A percentile compares a stretch with the other conserved stretches of the same genome.
phyloP scores from a whole-genome alignment of 2,888 invertebrate genomes.

The Drosophila borealis region DNA sequence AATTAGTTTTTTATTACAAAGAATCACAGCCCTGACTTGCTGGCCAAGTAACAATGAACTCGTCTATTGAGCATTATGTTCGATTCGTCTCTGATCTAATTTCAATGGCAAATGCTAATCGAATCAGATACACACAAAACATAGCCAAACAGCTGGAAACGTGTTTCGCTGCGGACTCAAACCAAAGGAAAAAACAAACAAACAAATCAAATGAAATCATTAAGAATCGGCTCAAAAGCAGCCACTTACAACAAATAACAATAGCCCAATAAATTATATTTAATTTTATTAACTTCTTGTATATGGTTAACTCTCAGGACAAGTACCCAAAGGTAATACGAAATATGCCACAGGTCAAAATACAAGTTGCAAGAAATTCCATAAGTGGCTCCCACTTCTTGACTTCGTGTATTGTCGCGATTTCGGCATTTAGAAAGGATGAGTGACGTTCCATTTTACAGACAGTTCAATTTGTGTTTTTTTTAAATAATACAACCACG shows the following conservation, averaged over 20 bases:
- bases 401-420: constrained; percentile 15
- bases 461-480: too few species aligned
- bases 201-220: not conserved
- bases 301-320: not conserved
- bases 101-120: constrained; percentile 52
- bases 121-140: not conserved
- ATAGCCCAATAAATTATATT: not conserved
- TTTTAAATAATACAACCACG: too few species aligned
- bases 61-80: constrained; percentile 2
- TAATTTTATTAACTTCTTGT: not conserved
- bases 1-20: constrained; percentile 6
- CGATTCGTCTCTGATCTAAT: constrained; percentile 28
- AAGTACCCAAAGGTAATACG: not conserved
- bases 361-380: constrained; percentile 19
- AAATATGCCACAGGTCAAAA: constrained; percentile 26
- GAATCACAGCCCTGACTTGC: constrained; percentile 19
- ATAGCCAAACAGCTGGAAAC: constrained; percentile 12
- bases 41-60: constrained; percentile 55
- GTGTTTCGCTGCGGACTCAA: constrained; percentile 8
- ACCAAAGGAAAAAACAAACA: not conserved
- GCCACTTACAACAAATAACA: constrained; percentile 9
- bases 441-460: not conserved
- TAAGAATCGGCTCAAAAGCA: constrained; percentile 14
- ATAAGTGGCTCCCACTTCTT: constrained; percentile 41
- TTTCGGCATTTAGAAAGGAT: not conserved